Percentiles rank a stretch among this genome's conserved stretches.
Conservation (phyloP, 1,140 invertebrate genomes). For the Chironomus tepperi region DNA sequence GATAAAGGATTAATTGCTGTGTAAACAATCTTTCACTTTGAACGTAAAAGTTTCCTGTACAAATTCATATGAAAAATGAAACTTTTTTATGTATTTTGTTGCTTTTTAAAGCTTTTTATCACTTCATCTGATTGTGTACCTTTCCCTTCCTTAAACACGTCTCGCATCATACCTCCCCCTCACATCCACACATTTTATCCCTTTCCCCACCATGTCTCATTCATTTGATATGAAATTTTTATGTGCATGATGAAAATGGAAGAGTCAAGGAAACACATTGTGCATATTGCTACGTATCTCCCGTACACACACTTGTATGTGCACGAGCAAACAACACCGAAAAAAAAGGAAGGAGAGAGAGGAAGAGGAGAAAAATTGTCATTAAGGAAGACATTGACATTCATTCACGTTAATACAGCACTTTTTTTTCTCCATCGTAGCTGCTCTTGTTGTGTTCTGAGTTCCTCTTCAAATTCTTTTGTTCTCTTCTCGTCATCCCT, state of each 20-base stretch:
- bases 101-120: not conserved
- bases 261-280: too few species aligned
- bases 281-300: too few species aligned
- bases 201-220: too few species aligned
- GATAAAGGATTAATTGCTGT: conserved; percentile 13
- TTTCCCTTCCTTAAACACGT: too few species aligned
- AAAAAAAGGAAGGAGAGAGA: not conserved
- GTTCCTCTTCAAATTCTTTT: not conserved
- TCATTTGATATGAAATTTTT: too few species aligned
- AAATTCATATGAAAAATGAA: too few species aligned
- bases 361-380: conserved; percentile 6
- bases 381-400: conserved; percentile 13
- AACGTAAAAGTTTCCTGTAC: too few species aligned
- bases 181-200: too few species aligned
- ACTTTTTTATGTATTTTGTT: too few species aligned
- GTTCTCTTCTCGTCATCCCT: not conserved
- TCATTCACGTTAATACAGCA: not conserved
- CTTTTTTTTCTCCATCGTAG: not conserved
- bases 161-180: too few species aligned
- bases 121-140: not conserved
- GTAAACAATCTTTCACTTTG: conserved; percentile 1
- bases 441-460: not conserved
- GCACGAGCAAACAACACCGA: not conserved
- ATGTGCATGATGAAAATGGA: too few species aligned
- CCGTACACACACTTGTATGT: too few species aligned